Evolutionary conservation across 2,888 invertebrate genomes (phyloP), one percentile per base, ranked within the genome.

Genomic region (Caenorhabditis uteleia): DNA sequence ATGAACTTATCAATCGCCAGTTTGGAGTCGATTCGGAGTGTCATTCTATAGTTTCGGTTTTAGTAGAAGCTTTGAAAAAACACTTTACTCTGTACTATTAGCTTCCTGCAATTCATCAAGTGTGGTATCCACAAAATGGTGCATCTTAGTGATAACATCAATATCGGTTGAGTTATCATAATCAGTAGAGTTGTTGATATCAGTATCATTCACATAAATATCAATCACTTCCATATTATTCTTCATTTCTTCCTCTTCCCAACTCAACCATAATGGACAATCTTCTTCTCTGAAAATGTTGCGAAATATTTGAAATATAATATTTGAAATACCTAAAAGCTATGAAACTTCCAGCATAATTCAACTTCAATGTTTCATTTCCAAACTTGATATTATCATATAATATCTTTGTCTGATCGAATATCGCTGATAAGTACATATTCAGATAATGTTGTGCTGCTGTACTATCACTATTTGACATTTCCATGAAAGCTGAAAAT

Each of bases 401-500:
- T 26, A 61, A 45, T 10, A 60, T 31, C 44, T 56, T 54, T 14
- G 54, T 71, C 55, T 79, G 78, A 23, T 79, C 73, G 34, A 72
- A 78, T 18, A 77, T 50, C 2, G 72, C 72, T 7, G 50, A 45
- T 25, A 78, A 43, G 40, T 79, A 79, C 12, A 66, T 67, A 25
- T 67, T 62, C 20, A 66, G 29, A 36, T 66, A 59, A n/a, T 64
- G 58, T 21, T 54, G 54, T 2, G 70, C 73, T 8, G 56, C 36
- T 18, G 43, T 39, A n/a, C 51, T 56, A 36, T 73, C 66, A 14
- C 69, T 69, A 34, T 55, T 57, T 3, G 69, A 34, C 47, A 75
- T 64, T 10, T 73, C 73, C 8, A 75, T 21, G 39, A 73, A 73
- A 3, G 59, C 72, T 68, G 31, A 42, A 68, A 53, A 18, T 5